phyloP scores from a whole-genome alignment of 2,797 vertebrate species.

The Chromobotia macracanthus region DNA sequence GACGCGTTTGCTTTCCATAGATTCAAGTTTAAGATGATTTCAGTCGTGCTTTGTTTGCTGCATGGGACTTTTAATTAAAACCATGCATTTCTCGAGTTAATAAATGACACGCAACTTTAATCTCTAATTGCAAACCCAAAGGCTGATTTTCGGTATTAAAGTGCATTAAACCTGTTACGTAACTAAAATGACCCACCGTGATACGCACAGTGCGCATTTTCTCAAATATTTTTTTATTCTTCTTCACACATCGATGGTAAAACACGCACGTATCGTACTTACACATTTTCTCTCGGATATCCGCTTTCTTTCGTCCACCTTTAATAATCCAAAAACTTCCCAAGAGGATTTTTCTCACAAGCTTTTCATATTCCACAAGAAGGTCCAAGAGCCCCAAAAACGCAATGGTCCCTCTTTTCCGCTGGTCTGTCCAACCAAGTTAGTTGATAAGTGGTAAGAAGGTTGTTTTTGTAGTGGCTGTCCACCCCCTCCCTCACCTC shows the following conservation, averaged over 20 bases:
- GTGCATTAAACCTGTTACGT: background rate
- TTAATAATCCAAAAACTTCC: constrained; percentile 38
- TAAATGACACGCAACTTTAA: background rate
- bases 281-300: constrained; percentile 55
- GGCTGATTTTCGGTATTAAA: background rate
- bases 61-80: no score
- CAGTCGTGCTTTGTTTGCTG: no score
- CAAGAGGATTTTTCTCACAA: constrained; percentile 21
- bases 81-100: background rate
- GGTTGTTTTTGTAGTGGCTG: constrained; percentile 66
- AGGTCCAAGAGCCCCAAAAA: constrained; percentile 25
- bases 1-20: background rate
- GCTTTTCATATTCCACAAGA: constrained; percentile 32
- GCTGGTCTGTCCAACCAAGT: constrained; percentile 51
- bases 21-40: background rate
- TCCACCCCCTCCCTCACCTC: constrained; percentile 53
- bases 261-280: background rate
- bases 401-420: background rate
- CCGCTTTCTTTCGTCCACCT: background rate
- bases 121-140: background rate
- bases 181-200: no score
- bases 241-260: background rate
- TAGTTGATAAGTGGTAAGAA: constrained; percentile 62
- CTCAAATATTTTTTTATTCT: background rate
- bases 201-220: background rate